phyloP scores from a whole-genome alignment of 2,888 invertebrate genomes.

The Oscheius onirici region DNA sequence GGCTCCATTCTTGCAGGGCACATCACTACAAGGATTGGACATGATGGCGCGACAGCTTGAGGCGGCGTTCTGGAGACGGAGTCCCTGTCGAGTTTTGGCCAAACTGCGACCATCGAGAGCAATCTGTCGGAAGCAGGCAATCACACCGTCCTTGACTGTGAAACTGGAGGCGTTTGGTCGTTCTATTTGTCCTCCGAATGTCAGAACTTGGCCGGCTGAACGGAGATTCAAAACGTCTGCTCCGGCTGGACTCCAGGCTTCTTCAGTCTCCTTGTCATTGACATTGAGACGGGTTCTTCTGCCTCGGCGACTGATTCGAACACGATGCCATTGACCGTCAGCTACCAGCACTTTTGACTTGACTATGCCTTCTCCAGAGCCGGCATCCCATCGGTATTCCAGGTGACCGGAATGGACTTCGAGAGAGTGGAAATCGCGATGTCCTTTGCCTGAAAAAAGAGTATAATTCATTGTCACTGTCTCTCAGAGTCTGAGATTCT shows the following conservation, averaged over 20 bases:
- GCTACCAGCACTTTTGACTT: conserved; percentile 72
- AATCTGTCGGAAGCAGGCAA: conserved; percentile 90
- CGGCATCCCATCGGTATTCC: conserved; percentile 90
- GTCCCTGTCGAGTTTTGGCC: conserved; percentile 50
- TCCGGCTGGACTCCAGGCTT: conserved; percentile 78
- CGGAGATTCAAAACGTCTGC: conserved; percentile 84
- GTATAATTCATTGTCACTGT: too few relatives aligned
- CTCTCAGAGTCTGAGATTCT: too few relatives aligned
- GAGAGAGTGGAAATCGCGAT: conserved; percentile 87
- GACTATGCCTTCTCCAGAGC: conserved; percentile 85
- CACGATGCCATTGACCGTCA: conserved; percentile 86
- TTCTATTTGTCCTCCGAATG: conserved; percentile 51
- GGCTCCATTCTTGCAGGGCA: conserved; percentile 48
- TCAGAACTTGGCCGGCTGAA: conserved; percentile 68
- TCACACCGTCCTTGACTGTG: conserved; percentile 82
- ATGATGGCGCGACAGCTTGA: conserved; percentile 49
- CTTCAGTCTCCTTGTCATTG: conserved; percentile 70
- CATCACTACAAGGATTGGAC: conserved; percentile 47
- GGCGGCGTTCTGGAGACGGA: conserved; percentile 43
- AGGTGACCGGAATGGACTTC: conserved; percentile 87
- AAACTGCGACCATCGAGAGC: conserved; percentile 76
- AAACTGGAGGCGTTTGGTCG: neutral
- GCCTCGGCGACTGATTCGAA: conserved; percentile 82
- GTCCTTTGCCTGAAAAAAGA: conserved; percentile 76
- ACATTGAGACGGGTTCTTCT: conserved; percentile 72